Base-by-base conservation (phyloP, 1,140 invertebrate genomes). In the Schlechtendalia chinensis region DNA sequence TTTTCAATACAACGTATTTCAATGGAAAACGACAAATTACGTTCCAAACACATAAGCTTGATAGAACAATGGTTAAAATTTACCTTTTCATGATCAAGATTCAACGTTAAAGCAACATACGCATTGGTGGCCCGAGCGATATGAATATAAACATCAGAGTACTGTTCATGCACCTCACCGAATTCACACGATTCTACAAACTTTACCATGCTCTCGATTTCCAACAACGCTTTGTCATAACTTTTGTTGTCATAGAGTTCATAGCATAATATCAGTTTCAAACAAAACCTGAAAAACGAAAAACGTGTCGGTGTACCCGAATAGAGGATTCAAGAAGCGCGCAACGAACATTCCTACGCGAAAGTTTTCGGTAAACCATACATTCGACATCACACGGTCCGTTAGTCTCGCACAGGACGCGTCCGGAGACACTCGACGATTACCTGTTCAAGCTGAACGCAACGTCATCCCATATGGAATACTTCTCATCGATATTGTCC, bases 241-340 rank as follows among this genome's bases (percentile, higher is more conserved):
- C 1, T 50, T 61, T 32, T 24, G 1, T 3, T 59, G 0, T 19
- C 12, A 11, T 61, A 79, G 24, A 47, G 14, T 61, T 79, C 75
- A 50, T 63, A 79, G 63, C 39, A 29, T 47, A 12, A 27, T 4
- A 79, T 50, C 11, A 79, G 14, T 47, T 47, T 12, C 12, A 47
- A 79, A 63, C 27, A 45, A 29, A 79, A 79, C 29, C 75, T 79
- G 47, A 47, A 79, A 61, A 27, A 24, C 14, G 39, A 75, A 39
- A 58, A n/a, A 75, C 8, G 16, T 29, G 27, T 61, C 6, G 32
- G 3, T 8, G 8, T 39, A 39, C 8, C 8, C 32, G 32, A 4
- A 39, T 39, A 39, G 8, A 39, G 8, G n/a, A n/a, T n/a, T n/a
- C n/a, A n/a, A n/a, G n/a, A n/a, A n/a, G n/a, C n/a, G n/a, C n/a